Percentiles rank a stretch among this genome's conserved stretches.
These are phyloP conservation scores for Pseudococcus viburni DNA, from an alignment of 2,888 invertebrate genomes.

Conservation along the genomic window DNA sequence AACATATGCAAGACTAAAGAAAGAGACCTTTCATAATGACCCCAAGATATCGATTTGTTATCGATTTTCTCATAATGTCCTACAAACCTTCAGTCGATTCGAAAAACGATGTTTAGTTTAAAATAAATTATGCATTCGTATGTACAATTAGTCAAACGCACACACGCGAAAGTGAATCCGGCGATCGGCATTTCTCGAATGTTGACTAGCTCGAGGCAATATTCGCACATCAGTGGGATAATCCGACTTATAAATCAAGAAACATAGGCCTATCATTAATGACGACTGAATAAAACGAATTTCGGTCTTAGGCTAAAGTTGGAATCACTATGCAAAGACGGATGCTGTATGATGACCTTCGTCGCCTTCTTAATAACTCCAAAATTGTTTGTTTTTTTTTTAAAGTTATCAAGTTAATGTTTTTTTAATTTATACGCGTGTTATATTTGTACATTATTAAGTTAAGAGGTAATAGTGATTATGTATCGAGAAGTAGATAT, in stretches of 20 bases:
- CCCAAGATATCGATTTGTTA: background rate
- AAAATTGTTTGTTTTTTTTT: background rate
- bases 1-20: too few relatives aligned
- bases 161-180: background rate
- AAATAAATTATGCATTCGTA: too few relatives aligned
- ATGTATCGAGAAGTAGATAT: too few relatives aligned
- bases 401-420: too few relatives aligned
- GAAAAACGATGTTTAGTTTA: background rate
- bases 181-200: background rate
- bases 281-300: background rate
- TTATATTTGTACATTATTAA: too few relatives aligned
- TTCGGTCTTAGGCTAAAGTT: background rate
- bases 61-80: background rate
- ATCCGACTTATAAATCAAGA: background rate
- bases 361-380: background rate
- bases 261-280: slow-evolving; percentile 7
- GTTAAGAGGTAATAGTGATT: too few relatives aligned
- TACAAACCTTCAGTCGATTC: background rate
- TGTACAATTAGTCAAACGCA: background rate
- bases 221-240: background rate
- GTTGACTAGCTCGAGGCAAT: slow-evolving; percentile 1
- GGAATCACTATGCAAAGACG: too few relatives aligned
- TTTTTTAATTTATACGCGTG: too few relatives aligned
- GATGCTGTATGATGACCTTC: background rate
- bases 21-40: background rate